These are phyloP conservation scores for Myotis myotis DNA, from an alignment of 2,797 vertebrate species.

Conservation along the genomic window DNA sequence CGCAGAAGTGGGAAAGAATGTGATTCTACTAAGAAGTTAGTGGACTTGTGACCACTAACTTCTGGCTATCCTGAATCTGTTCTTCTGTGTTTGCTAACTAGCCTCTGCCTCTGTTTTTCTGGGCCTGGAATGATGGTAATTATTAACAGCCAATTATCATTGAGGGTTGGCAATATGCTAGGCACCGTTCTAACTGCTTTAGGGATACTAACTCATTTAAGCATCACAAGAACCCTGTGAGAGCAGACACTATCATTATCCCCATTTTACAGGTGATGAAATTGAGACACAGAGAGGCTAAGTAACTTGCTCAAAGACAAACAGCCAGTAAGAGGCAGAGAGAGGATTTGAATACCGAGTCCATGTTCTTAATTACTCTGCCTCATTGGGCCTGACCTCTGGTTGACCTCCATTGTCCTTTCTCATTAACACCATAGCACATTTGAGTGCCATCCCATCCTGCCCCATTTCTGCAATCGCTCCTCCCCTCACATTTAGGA, in stretches of 20 bases:
- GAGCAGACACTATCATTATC: not conserved
- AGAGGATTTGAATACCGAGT: not conserved
- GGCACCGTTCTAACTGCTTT: not conserved
- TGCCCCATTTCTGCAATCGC: not conserved
- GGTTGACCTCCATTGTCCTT: not conserved
- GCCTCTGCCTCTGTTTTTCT: not conserved
- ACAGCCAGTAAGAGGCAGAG: not conserved
- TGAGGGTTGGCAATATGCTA: not conserved
- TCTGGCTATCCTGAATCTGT: not conserved
- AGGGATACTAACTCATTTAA: not conserved
- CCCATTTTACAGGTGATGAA: not conserved
- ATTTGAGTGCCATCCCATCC: not conserved
- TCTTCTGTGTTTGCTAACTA: not conserved
- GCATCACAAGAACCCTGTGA: not conserved
- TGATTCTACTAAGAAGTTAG: not conserved
- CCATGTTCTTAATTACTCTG: not conserved
- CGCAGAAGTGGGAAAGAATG: not conserved
- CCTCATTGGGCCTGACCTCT: not conserved
- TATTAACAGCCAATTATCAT: not conserved
- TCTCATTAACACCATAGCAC: not conserved
- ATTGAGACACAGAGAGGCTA: slow-evolving; percentile 17
- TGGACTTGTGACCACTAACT: not conserved
- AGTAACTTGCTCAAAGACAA: slow-evolving; percentile 29
- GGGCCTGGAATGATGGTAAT: not conserved
- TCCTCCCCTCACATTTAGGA: not conserved